Evolutionary conservation across 2,797 vertebrate species (phyloP).

Genomic region (Lacerta agilis): DNA sequence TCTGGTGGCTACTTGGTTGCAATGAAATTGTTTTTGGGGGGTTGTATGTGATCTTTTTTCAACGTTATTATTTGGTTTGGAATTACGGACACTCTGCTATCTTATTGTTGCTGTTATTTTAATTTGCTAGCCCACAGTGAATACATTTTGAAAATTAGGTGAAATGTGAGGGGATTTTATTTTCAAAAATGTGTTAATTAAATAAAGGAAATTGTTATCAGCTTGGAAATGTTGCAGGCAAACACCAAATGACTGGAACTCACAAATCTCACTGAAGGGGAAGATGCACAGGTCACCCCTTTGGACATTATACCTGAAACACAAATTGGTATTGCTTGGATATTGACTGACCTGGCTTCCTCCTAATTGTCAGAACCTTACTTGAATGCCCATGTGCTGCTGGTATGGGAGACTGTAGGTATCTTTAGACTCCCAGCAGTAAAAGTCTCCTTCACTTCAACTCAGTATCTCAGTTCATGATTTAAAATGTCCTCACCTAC

Average conservation of each 20-base stretch:
- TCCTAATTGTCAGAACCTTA: background rate
- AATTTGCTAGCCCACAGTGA: background rate
- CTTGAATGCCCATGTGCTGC: background rate
- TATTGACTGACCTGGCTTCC: background rate
- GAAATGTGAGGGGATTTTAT: background rate
- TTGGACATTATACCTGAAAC: background rate
- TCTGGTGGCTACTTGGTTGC: background rate
- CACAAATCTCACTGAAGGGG: background rate
- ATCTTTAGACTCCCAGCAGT: background rate
- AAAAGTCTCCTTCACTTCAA: background rate
- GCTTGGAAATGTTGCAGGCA: background rate
- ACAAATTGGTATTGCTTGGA: background rate
- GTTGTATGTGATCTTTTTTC: background rate
- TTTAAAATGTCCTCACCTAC: background rate
- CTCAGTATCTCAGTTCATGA: background rate
- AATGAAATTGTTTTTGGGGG: background rate
- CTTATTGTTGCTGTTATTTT: background rate
- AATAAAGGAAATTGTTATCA: conserved; percentile 61
- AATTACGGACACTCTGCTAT: background rate
- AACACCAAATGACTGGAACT: background rate
- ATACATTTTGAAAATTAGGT: background rate
- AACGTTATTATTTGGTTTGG: background rate
- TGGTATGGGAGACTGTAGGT: too few relatives aligned
- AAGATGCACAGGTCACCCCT: background rate
- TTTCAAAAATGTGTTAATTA: background rate